Evolutionary conservation across 1,140 invertebrate species (phyloP).

Genomic region (Grapholita molesta): DNA sequence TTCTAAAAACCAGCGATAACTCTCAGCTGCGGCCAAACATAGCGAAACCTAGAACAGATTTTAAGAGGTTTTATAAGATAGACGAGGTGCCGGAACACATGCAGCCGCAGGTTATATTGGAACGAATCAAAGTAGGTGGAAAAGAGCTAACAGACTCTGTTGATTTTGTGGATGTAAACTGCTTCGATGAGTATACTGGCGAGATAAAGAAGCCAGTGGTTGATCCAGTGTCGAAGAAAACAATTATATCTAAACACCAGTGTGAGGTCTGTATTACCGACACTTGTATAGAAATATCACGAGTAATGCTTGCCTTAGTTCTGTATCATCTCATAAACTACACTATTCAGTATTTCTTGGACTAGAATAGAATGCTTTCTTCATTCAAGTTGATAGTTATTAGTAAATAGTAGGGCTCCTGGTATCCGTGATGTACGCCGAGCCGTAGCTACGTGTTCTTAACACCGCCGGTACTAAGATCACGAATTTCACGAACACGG

Average conservation of each 20-base stretch:
- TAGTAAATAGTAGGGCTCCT: too few species aligned
- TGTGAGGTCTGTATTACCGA: slow-evolving; percentile 42
- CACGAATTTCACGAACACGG: too few species aligned
- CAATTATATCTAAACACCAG: slow-evolving; percentile 47
- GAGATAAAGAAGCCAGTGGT: slow-evolving; percentile 38
- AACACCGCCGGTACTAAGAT: too few species aligned
- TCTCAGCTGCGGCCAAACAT: slow-evolving; percentile 30
- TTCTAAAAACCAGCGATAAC: slow-evolving; percentile 42
- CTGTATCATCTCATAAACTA: too few species aligned
- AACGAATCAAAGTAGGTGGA: slow-evolving; percentile 28
- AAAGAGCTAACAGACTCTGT: background rate
- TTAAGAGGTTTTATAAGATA: slow-evolving; percentile 38
- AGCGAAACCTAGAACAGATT: slow-evolving; percentile 10
- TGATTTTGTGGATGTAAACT: slow-evolving; percentile 27
- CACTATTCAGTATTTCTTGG: too few species aligned
- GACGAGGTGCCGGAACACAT: slow-evolving; percentile 42
- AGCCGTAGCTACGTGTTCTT: too few species aligned
- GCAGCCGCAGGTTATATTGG: slow-evolving; percentile 44
- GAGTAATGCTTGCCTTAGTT: background rate
- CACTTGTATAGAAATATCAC: background rate
- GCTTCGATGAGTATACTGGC: slow-evolving; percentile 23
- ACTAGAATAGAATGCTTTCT: too few species aligned
- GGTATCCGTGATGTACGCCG: too few species aligned
- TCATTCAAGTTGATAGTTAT: too few species aligned
- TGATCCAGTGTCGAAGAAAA: slow-evolving; percentile 47